Base-by-base conservation (phyloP, 2,113 vertebrate species). In the Regulus satrapa region DNA sequence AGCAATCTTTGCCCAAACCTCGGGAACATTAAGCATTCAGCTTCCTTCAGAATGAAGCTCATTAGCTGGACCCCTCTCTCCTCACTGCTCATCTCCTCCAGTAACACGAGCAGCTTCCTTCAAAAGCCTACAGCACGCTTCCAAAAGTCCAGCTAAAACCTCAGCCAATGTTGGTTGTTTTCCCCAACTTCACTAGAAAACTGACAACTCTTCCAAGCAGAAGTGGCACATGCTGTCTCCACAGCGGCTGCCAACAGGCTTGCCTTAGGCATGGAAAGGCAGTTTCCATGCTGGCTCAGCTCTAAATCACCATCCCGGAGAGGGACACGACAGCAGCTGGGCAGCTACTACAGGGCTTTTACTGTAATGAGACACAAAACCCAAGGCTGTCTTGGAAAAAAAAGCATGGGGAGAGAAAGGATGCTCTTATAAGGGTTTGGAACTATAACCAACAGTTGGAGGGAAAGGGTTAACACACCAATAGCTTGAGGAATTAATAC, bases 291-390 rank as follows among this genome's bases (percentile, higher is more conserved):
- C 75, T 79, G 88, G 82, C 79, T 92, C 75, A 61, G 93, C 94
- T 82, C 78, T 67, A 94, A 85, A 90, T 88, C 79, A 52, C 78
- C 88, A 48, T 48, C 51, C 78, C 83, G 38, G 91, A 43, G 48
- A 86, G 58, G 80, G 90, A 69, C 4, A 0, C 0, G 17, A 77
- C 73, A 81, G 88, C 64, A 63, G 66, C 83, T 46, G 67, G 94
- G 92, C 92, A 92, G 91, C 78, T 32, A 81, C 85, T 23, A 67
- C 86, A 86, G 91, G 67, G 67, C 76, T 94, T 49, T 59, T n/a
- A 41, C 83, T 74, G 89, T 58, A 77, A 74, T 25, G 80, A 92
- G 89, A 84, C 8, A 90, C 63, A 86, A 86, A 96, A 91, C 56
- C 10, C 0, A 87, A 64, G 41, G 76, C 49, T 89, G 59, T 14